Evolutionary conservation across 1,140 invertebrate genomes (phyloP), one percentile per base, ranked within the genome.

Genomic region (Oedothorax gibbosus): DNA sequence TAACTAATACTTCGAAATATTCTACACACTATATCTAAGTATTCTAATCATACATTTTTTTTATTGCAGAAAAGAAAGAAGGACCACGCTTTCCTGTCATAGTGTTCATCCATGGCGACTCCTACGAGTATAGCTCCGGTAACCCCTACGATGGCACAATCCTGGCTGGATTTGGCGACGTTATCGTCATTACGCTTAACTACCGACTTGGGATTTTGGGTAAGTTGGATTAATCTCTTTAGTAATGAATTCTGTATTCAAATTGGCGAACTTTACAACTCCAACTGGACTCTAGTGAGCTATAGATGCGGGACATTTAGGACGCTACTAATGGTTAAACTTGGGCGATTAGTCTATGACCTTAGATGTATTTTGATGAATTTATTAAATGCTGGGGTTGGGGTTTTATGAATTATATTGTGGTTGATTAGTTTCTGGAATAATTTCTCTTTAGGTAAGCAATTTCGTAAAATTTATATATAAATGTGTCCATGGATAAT

Each of bases 131-230:
- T 93, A 95, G 95, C 87, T 94, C 94, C 9, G 95, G 95, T 79
- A 96, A 95, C 91, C 92, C 94, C 68, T 95, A 96, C 89, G 96
- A 97, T 89, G 95, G 95, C 80, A 94, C 94, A 86, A 94, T 96
- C n/a, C 91, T 97, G 50, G 95, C 96, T 50, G 95, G 95, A 87
- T 94, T 94, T 88, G 95, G 95, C 78, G 94, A 96, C 89, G 94
- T 97, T 86, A 95, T 97, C 88, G 96, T 98, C 88, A 93, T 98
- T 88, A 97, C 95, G 53, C 91, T 98, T 87, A 98, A 97, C 92
- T 97, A 96, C 92, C 93, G 96, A 85, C 92, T 98, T 84, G 96
- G 96, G 80, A 92, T 96, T 86, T 90, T 97, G 88, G 96, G 96
- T 96, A 87, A 86, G 86, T 83, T n/a, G 11, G 20, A 66, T 20